Conservation (phyloP, 2,888 invertebrate genomes). For the Pimpla rufipes region DNA sequence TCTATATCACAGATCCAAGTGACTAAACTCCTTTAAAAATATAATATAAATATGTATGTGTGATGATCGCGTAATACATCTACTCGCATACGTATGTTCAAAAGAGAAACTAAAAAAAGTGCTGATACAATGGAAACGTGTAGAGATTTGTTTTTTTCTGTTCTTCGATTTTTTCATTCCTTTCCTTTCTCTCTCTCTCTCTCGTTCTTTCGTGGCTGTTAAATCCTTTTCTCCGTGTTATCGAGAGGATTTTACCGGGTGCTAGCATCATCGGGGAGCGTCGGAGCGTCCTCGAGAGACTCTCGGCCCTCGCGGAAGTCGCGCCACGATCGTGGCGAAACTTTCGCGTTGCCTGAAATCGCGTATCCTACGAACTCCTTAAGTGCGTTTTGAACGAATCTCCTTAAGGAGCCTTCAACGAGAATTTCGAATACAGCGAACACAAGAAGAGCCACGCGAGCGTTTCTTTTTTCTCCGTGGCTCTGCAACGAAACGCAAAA, state of each 20-base stretch:
- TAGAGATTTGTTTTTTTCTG: constrained; percentile 70
- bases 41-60: constrained; percentile 83
- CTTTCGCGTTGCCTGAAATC: neutral
- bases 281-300: neutral
- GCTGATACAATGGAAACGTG: constrained; percentile 80
- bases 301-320: neutral
- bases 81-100: constrained; percentile 74
- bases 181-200: constrained; percentile 27
- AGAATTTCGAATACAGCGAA: neutral
- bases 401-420: constrained; percentile 24
- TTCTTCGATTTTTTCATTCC: constrained; percentile 29
- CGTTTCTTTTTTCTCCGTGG: neutral
- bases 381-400: constrained; percentile 50
- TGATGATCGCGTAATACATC: constrained; percentile 81
- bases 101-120: constrained; percentile 77
- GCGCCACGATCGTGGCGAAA: neutral
- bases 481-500: constrained; percentile 1
- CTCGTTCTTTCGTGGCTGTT: constrained; percentile 5
- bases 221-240: constrained; percentile 50
- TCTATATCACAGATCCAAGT: constrained; percentile 86
- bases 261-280: constrained; percentile 3
- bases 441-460: constrained; percentile 24
- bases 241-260: constrained; percentile 13
- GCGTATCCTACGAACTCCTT: constrained; percentile 12
- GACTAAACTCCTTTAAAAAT: constrained; percentile 85